Evolutionary conservation across 1,140 invertebrate genomes (phyloP), one percentile per base, ranked within the genome.

Genomic region (Vanessa atalanta): DNA sequence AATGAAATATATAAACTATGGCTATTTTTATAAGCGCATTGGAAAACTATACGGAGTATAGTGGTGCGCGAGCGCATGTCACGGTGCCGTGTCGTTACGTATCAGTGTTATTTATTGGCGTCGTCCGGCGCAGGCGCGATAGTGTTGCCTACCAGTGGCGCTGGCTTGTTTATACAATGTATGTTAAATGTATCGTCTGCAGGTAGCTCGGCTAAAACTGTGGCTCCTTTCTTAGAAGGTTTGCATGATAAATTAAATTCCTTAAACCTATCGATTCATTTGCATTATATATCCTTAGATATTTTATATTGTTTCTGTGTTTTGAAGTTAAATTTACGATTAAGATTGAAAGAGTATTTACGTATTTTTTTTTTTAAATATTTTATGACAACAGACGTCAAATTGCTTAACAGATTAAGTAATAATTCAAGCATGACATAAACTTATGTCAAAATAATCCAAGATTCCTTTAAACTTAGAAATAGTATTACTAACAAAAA

Each of bases 61-160:
- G 64, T 71, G 65, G 70, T 73, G 79, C 83, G 81, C 85, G 78
- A 76, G 85, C 83, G 82, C 82, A 84, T 80, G 87, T 91, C 88
- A 86, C 80, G 73, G 79, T 83, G 78, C 83, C 87, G 85, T 89
- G 88, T 89, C 43, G 81, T 81, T 78, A 88, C 83, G 82, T 91
- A 91, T 89, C 89, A 83, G 78, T 81, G 75, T 91, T 89, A 90
- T 91, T 91, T 91, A 89, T 91, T 88, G 86, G 76, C 83, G 80
- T 80, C 82, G 88, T 84, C 83, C 84, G 81, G 83, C 83, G 72
- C 75, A 72, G 66, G 60, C 80, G 77, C 83, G 84, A 88, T 83
- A 83, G 81, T 66, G 57, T 61, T 61, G 73, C 73, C 74, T 76
- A 72, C 77, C 79, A 77, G 79, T 76, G 70, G 70, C 70, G 20